Evolutionary conservation across 1,140 invertebrate genomes (phyloP), one percentile per base, ranked within the genome.

Genomic region (Pogonomyrmex barbatus): DNA sequence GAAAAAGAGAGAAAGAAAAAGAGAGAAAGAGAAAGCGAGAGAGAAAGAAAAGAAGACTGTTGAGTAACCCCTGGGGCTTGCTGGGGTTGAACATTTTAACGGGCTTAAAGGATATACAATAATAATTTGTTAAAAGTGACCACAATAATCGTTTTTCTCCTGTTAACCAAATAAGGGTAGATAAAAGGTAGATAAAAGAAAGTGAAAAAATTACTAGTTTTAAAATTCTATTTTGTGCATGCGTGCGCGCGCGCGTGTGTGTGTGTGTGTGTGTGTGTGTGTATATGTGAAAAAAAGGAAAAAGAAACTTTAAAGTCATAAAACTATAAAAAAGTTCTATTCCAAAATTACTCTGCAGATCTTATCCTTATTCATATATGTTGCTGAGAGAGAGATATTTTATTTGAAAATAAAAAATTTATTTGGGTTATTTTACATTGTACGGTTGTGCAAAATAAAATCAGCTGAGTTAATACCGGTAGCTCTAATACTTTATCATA

Each of bases 41-140:
- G 33, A 10, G 8, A n/a, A 10, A 63, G 8, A 50, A 30, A 78
- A 85, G 9, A 85, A 14, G 9, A 45, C 4, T 9, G 47, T 85
- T 58, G 36, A 63, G 45, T 30, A 14, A 82, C 17, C 36, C 50
- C 30, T 24, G 33, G 33, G 14, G 14, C 58, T 33, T 14, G 2
- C 24, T 30, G 14, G n/a, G n/a, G 24, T 58, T 73, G 36, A 65
- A 47, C 24, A 30, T 33, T 47, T 36, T 36, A 67, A 79, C 54
- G 30, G 87, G 70, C 81, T 91, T 85, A 52, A 2, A 88, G 56
- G 93, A 90, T 88, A 91, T 91, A 90, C 76, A 93, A 93, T 92
- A 92, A 93, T 94, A 93, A 94, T 94, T 92, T 93, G 91, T 91
- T 24, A 1, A 17, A 91, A 92, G 91, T 93, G 92, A 92, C 92